Evolutionary conservation across 2,113 vertebrate genomes (phyloP), one percentile per base, ranked within the genome.

Genomic region (Nymphicus hollandicus): DNA sequence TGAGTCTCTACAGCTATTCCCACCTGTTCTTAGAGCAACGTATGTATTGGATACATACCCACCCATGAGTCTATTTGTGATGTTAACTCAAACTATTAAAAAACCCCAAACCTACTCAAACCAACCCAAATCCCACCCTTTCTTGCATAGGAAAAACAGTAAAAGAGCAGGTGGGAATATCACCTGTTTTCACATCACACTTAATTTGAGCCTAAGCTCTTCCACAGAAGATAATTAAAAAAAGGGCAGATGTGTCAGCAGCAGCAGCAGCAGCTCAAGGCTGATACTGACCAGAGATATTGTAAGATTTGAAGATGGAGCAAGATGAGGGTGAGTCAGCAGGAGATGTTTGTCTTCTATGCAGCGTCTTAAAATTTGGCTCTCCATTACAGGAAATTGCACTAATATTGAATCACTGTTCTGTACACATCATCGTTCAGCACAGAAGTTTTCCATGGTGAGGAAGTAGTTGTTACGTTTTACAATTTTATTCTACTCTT

Each of bases 341-440:
- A 96, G 66, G 89, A 87, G 43, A 79, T 53, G 31, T 86, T 95
- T 87, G 33, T 68, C 44, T 88, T 78, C 33, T 68, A 56, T 41
- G 24, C 19, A 52, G 16, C 47, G 27, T 76, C 69, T 47, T 64
- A 84, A 88, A 92, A 74, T 91, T 50, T 86, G 71, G 29, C 73
- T 88, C 11, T 35, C 23, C 64, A 8, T 84, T 87, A 64, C 80
- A 93, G 93, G 90, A 94, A 79, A 88, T 94, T 63, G 60, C 79
- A 86, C 17, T 94, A 86, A 66, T 86, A 86, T 27, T 81, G 60
- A 86, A 81, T 94, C 65, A 92, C 49, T 76, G 31, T 61, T 94
- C 58, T 56, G 50, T 44, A 88, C 27, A 46, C 28, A 73, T 86
- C 74, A 87, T 74, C 13, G 0, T 74, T 72, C 35, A 60, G 17